phyloP scores from a whole-genome alignment of 2,888 invertebrate genomes.

The Opisthograptis luteolata region DNA sequence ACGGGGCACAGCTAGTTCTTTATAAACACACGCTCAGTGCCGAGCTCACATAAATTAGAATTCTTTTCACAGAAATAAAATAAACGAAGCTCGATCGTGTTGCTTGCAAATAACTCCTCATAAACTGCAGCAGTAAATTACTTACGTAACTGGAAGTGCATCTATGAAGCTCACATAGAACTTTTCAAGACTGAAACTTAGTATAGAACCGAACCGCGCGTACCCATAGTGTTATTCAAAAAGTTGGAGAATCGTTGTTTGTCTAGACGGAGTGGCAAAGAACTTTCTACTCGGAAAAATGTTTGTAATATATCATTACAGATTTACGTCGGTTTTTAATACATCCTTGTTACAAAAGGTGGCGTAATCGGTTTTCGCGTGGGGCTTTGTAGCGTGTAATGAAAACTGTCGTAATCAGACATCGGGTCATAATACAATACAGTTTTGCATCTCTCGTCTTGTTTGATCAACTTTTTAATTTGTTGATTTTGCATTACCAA shows the following conservation, averaged over 20 bases:
- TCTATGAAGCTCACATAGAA: slow-evolving; percentile 21
- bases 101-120: slow-evolving; percentile 34
- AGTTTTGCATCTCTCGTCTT: no score
- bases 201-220: neutral
- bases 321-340: slow-evolving; percentile 10
- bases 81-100: slow-evolving; percentile 23
- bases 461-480: no score
- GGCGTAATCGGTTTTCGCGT: slow-evolving; percentile 8
- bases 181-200: slow-evolving; percentile 21
- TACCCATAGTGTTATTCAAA: slow-evolving; percentile 18
- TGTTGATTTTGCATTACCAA: no score
- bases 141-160: slow-evolving; percentile 18
- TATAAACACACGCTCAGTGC: slow-evolving; percentile 29
- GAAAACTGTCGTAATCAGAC: slow-evolving; percentile 46
- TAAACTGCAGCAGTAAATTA: slow-evolving; percentile 22
- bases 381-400: slow-evolving; percentile 36
- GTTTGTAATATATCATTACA: slow-evolving; percentile 10
- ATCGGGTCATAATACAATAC: no score
- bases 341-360: slow-evolving; percentile 9
- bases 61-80: slow-evolving; percentile 23
- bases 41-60: slow-evolving; percentile 17
- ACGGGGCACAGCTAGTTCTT: no score
- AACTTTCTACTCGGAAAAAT: slow-evolving; percentile 12
- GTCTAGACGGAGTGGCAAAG: slow-evolving; percentile 28
- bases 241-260: slow-evolving; percentile 25